phyloP scores from a whole-genome alignment of 2,888 invertebrate species.

The Microctonus hyperodae region DNA sequence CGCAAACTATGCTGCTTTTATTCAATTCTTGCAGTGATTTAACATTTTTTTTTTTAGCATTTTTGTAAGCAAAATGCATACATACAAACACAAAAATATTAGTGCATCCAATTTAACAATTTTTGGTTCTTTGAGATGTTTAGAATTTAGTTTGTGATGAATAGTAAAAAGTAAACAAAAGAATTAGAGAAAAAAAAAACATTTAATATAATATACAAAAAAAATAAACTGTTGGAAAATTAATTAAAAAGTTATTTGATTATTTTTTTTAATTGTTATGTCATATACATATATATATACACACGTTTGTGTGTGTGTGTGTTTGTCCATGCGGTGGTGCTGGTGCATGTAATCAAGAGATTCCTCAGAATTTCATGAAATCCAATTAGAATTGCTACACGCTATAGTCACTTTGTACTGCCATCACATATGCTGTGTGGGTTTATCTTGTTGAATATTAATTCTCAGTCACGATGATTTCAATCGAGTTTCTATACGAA shows the following conservation, averaged over 20 bases:
- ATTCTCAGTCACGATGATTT: neutral
- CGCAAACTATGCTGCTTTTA: neutral
- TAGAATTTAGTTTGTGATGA: too few relatives aligned
- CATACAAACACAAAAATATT: neutral
- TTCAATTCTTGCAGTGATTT: neutral
- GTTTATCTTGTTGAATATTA: conserved; percentile 13
- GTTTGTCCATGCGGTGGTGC: neutral
- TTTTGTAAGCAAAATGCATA: neutral
- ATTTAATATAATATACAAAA: neutral
- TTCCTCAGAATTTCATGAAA: conserved; percentile 1
- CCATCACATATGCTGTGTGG: neutral
- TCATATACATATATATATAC: too few relatives aligned
- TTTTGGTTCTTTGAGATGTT: too few relatives aligned
- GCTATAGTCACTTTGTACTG: neutral
- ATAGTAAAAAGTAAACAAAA: too few relatives aligned
- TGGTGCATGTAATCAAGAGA: conserved; percentile 12
- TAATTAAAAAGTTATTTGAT: neutral
- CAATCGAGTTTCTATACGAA: neutral
- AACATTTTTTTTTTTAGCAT: neutral
- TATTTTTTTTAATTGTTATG: neutral
- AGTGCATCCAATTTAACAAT: neutral
- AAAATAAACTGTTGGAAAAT: neutral
- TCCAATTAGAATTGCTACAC: conserved; percentile 17
- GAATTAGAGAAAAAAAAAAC: too few relatives aligned
- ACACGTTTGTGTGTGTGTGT: neutral